These are phyloP conservation scores for Acrobasis consociella DNA, from an alignment of 2,888 invertebrate species.

Conservation along the genomic window DNA sequence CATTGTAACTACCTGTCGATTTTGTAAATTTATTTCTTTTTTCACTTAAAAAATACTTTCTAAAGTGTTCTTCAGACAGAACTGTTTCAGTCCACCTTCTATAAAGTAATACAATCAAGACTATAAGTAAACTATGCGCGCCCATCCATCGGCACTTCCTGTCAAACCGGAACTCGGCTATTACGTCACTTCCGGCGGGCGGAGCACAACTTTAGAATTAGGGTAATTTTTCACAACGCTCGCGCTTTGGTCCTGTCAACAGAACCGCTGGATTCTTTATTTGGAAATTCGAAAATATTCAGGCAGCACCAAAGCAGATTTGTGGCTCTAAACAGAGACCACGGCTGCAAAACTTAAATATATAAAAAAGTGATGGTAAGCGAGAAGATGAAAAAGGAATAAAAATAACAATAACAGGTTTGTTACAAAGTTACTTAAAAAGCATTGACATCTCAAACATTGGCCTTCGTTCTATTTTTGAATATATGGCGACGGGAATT, in stretches of 20 bases:
- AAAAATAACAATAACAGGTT: no score
- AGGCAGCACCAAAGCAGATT: no score
- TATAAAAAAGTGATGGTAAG: no score
- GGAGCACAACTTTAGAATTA: conserved; percentile 39
- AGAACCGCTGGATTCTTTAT: conserved; percentile 19
- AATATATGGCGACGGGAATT: no score
- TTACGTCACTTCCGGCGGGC: conserved; percentile 46
- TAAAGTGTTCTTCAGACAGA: background rate
- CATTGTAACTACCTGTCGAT: no score
- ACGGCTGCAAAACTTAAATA: no score
- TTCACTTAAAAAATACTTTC: background rate
- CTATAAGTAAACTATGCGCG: conserved; percentile 42
- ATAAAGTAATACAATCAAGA: conserved; percentile 33
- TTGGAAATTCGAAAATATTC: background rate
- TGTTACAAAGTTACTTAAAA: no score
- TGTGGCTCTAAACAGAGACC: no score
- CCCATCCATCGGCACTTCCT: conserved; percentile 38
- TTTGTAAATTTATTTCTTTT: background rate
- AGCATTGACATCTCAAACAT: no score
- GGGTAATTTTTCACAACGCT: conserved; percentile 42
- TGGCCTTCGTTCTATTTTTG: no score
- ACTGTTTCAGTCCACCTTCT: conserved; percentile 6
- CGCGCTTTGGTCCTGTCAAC: conserved; percentile 11
- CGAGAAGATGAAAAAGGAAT: no score
- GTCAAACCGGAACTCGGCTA: conserved; percentile 46